Conservation (phyloP, 2,797 vertebrate species). For the Arnoldichthys spilopterus region DNA sequence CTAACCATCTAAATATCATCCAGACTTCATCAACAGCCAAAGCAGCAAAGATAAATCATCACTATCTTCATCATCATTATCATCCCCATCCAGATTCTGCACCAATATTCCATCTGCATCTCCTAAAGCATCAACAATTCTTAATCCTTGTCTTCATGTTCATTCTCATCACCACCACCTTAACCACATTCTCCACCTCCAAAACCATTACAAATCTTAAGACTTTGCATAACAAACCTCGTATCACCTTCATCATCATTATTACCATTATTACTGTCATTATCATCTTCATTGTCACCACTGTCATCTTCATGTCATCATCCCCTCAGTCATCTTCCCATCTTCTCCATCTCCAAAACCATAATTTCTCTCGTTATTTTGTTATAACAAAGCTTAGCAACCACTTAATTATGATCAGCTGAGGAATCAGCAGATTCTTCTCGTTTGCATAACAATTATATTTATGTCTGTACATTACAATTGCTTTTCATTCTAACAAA, state of each 20-base stretch:
- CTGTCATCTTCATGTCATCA: not conserved
- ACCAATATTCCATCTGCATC: not conserved
- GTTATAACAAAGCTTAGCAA: not conserved
- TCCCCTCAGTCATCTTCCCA: no score
- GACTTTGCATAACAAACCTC: no score
- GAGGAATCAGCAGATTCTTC: not conserved
- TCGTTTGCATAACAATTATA: not conserved
- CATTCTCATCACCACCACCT: not conserved
- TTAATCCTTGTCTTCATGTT: no score
- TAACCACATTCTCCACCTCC: not conserved
- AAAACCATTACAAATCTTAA: not conserved
- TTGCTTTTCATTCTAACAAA: not conserved
- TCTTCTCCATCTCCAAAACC: not conserved
- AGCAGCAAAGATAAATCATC: not conserved
- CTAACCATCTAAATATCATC: no score
- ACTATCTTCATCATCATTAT: not conserved
- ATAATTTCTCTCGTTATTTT: not conserved
- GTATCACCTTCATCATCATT: not conserved
- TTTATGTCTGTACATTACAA: not conserved
- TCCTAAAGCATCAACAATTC: not conserved
- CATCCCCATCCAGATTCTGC: not conserved
- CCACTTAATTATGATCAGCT: not conserved
- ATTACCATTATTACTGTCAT: not conserved
- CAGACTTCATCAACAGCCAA: no score
- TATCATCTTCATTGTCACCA: not conserved